Conservation (phyloP, 2,113 vertebrate genomes). For the Callionymus lyra region DNA sequence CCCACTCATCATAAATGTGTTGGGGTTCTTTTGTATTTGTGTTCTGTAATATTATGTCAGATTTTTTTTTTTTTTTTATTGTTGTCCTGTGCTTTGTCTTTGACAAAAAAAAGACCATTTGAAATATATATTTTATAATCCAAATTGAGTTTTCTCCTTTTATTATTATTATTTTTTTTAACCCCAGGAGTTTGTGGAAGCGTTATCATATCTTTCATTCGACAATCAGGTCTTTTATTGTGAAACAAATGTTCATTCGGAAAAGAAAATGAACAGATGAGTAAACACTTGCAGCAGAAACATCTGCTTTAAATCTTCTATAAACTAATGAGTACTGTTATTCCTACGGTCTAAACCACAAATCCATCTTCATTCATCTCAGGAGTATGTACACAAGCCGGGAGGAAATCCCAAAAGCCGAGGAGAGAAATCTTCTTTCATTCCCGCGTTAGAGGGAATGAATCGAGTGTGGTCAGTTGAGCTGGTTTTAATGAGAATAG, state of each 20-base stretch:
- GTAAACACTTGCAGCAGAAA: conserved; percentile 16
- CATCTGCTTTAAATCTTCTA: background rate
- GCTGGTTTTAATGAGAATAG: background rate
- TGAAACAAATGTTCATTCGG: background rate
- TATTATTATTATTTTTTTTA: too few relatives aligned
- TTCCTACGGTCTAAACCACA: conserved; percentile 4
- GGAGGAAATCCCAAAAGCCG: conserved; percentile 19
- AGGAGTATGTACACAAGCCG: conserved; percentile 3
- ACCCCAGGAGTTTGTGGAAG: background rate
- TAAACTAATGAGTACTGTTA: background rate
- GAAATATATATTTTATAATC: too few relatives aligned
- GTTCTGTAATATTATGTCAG: too few relatives aligned
- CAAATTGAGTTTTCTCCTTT: too few relatives aligned
- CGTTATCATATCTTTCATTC: too few relatives aligned
- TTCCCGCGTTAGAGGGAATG: conserved; percentile 5
- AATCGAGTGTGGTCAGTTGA: conserved; percentile 7
- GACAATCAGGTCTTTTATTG: background rate
- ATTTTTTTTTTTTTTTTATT: too few relatives aligned
- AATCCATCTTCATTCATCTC: conserved; percentile 8
- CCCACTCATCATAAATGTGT: too few relatives aligned
- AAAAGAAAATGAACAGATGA: conserved; percentile 6
- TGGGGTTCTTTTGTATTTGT: too few relatives aligned
- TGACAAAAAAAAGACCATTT: too few relatives aligned
- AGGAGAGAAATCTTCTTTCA: conserved; percentile 4
- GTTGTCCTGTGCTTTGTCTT: too few relatives aligned